Percentiles rank a stretch among this genome's conserved stretches.
These are phyloP conservation scores for Nipponia nippon DNA, from an alignment of 2,113 vertebrate genomes.

Conservation along the genomic window DNA sequence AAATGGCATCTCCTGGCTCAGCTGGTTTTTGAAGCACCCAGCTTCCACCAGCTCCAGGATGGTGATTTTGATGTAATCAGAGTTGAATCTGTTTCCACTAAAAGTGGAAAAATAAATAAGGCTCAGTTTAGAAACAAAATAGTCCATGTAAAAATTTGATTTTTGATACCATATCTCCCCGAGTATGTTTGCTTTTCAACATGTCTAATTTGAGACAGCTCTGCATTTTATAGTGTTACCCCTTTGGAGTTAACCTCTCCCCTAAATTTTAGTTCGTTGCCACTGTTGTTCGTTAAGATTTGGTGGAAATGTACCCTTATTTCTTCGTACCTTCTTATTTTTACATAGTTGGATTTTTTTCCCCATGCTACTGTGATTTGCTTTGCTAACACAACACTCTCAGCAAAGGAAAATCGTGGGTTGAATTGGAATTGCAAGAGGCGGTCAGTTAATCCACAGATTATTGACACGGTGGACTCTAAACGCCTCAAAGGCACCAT, in stretches of 20 bases:
- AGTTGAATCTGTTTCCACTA: conserved; percentile 14
- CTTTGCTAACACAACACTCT: neutral
- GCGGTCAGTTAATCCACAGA: neutral
- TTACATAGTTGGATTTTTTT: neutral
- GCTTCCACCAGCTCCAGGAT: neutral
- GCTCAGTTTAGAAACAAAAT: neutral
- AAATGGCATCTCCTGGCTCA: neutral
- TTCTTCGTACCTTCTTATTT: neutral
- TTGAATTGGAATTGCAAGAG: neutral
- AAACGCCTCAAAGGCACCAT: neutral
- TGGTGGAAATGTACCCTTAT: neutral
- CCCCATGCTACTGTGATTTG: neutral
- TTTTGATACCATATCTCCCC: neutral
- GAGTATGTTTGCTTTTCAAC: conserved; percentile 27
- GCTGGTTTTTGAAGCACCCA: neutral
- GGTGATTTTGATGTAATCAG: neutral
- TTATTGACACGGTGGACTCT: neutral
- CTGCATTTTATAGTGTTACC: neutral
- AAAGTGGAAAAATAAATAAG: conserved; percentile 29
- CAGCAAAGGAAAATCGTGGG: neutral
- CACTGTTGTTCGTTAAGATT: neutral
- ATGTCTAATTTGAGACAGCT: conserved; percentile 18
- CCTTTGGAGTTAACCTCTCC: neutral
- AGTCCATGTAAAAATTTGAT: neutral
- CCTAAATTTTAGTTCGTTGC: neutral